Evolutionary conservation across 2,113 vertebrate species (phyloP).

Genomic region (Peromyscus maniculatus): DNA sequence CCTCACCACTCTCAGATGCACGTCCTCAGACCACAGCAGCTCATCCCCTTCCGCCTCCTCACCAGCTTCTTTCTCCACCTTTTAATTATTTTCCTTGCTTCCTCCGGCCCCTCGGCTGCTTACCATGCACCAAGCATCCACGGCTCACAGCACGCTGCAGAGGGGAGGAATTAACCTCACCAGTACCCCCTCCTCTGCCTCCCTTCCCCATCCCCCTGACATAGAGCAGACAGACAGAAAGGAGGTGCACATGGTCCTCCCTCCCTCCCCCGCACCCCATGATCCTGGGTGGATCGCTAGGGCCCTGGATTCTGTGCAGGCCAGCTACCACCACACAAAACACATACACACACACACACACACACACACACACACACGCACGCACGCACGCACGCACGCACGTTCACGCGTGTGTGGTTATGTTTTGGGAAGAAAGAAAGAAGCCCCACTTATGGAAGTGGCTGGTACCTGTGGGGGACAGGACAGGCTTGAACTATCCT

Average conservation of each 20-base stretch:
- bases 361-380: background rate
- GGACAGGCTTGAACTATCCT: fast-evolving
- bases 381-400: background rate
- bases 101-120: conserved; percentile 69
- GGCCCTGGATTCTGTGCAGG: background rate
- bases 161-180: background rate
- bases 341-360: background rate
- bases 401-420: too few species aligned
- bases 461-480: fast-evolving
- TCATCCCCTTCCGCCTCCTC: background rate
- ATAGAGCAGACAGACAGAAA: fast-evolving
- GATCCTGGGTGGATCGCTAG: background rate
- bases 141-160: background rate
- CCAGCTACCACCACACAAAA: background rate
- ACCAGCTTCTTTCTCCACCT: conserved; percentile 60
- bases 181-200: background rate
- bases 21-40: background rate
- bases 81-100: conserved; percentile 73
- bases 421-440: background rate
- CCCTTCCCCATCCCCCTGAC: too few species aligned
- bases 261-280: background rate
- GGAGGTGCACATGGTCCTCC: background rate
- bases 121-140: conserved; percentile 70
- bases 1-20: background rate
- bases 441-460: background rate